These are phyloP conservation scores for Salarias fasciatus DNA, from an alignment of 2,797 vertebrate species.

Conservation along the genomic window DNA sequence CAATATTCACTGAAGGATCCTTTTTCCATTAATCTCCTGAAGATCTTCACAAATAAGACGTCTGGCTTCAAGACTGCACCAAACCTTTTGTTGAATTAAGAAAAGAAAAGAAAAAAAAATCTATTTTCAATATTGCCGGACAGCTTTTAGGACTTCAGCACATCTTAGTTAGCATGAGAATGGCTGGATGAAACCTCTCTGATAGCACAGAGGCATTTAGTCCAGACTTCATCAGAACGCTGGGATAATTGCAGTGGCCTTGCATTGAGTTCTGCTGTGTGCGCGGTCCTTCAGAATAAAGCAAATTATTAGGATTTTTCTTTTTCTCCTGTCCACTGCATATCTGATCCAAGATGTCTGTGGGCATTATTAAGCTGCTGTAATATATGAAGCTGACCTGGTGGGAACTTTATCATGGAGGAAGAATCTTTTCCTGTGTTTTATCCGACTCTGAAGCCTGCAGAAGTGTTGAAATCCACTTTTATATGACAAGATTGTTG, in stretches of 20 bases:
- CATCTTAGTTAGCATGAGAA: slow-evolving; percentile 44
- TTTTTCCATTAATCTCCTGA: slow-evolving; percentile 1
- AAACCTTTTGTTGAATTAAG: slow-evolving; percentile 12
- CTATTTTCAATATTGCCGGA: slow-evolving; percentile 7
- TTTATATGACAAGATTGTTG: not conserved
- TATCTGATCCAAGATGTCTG: slow-evolving; percentile 11
- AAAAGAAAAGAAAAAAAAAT: too few species aligned
- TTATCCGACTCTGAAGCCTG: slow-evolving; percentile 2
- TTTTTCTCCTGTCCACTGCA: too few species aligned
- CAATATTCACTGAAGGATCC: slow-evolving; percentile 11
- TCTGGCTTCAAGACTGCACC: not conserved
- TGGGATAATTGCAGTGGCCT: slow-evolving; percentile 24
- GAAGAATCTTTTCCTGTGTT: slow-evolving; percentile 8
- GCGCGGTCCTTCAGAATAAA: slow-evolving; percentile 17
- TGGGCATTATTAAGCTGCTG: slow-evolving; percentile 16
- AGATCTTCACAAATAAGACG: slow-evolving; percentile 1
- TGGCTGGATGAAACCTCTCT: slow-evolving; percentile 23
- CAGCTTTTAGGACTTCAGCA: slow-evolving; percentile 19
- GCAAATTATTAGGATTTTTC: slow-evolving; percentile 9
- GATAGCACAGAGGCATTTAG: slow-evolving; percentile 26
- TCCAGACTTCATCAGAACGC: slow-evolving; percentile 25
- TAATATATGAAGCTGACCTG: slow-evolving; percentile 15
- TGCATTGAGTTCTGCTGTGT: not conserved
- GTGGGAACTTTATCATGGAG: slow-evolving; percentile 14
- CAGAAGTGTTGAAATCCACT: not conserved